Conservation (phyloP, 2,888 invertebrate species). For the Microchrysa polita region DNA sequence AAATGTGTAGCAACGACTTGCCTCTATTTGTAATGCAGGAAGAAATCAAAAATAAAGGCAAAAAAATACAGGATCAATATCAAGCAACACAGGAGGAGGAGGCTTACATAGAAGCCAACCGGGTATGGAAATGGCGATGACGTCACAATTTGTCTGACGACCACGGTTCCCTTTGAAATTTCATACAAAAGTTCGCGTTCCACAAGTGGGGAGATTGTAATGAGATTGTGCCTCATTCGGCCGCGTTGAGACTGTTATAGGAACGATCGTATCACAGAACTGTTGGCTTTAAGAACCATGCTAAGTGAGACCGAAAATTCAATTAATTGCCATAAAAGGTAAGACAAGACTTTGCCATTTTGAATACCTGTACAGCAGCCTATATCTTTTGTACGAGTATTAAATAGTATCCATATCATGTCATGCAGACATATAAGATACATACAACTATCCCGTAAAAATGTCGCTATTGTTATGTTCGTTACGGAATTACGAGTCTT, state of each 20-base stretch:
- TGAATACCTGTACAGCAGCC: conserved; percentile 28
- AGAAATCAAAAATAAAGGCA: background rate
- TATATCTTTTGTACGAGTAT: background rate
- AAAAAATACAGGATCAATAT: conserved; percentile 16
- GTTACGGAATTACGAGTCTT: background rate
- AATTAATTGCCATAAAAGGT: conserved; percentile 24
- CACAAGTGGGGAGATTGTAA: background rate
- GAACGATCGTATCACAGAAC: background rate
- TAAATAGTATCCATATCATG: background rate
- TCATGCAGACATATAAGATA: conserved; percentile 6
- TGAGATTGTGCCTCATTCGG: background rate
- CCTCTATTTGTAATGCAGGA: background rate
- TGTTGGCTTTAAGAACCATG: background rate
- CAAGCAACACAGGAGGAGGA: background rate
- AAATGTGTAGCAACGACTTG: background rate
- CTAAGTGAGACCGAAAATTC: conserved; percentile 15
- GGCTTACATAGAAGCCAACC: background rate
- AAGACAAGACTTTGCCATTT: background rate
- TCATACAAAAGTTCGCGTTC: too few relatives aligned
- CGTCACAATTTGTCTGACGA: too few relatives aligned
- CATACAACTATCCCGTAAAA: background rate
- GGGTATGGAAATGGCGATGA: too few relatives aligned
- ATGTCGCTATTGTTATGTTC: conserved; percentile 14
- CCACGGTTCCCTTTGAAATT: too few relatives aligned
- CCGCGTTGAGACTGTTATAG: background rate